phyloP scores from a whole-genome alignment of 1,140 invertebrate species.

The Drosophila hydei region DNA sequence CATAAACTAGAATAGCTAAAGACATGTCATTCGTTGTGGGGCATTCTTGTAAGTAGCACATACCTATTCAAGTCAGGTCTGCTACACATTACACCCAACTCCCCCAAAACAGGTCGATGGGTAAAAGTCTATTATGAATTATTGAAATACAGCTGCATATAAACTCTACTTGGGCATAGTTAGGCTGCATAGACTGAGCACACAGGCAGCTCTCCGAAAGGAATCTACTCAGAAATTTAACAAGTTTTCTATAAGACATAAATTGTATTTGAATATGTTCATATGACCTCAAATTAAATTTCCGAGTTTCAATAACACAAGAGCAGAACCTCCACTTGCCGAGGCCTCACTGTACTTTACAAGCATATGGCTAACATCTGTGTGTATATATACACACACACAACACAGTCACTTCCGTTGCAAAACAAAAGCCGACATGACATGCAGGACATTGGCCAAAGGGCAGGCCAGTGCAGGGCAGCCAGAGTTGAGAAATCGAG shows the following conservation, averaged over 20 bases:
- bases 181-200: background rate
- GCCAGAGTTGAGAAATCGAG: slow-evolving; percentile 21
- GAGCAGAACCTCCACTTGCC: too few species aligned
- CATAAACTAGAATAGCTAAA: background rate
- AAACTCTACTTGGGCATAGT: background rate
- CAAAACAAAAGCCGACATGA: slow-evolving; percentile 51
- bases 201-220: background rate
- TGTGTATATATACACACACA: slow-evolving; percentile 13
- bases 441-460: slow-evolving; percentile 39
- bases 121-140: slow-evolving; percentile 2
- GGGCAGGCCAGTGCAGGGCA: slow-evolving; percentile 12
- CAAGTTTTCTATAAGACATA: background rate
- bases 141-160: slow-evolving; percentile 4
- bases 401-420: slow-evolving; percentile 65
- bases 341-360: slow-evolving; percentile 28
- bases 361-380: slow-evolving; percentile 13
- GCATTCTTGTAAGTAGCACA: background rate
- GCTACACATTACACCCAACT: background rate
- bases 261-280: background rate
- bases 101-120: background rate
- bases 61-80: slow-evolving; percentile 10
- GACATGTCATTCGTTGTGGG: background rate
- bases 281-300: background rate
- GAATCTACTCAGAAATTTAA: background rate
- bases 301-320: too few species aligned